These are phyloP conservation scores for Drosophila yooni DNA, from an alignment of 2,888 invertebrate species.

Conservation along the genomic window DNA sequence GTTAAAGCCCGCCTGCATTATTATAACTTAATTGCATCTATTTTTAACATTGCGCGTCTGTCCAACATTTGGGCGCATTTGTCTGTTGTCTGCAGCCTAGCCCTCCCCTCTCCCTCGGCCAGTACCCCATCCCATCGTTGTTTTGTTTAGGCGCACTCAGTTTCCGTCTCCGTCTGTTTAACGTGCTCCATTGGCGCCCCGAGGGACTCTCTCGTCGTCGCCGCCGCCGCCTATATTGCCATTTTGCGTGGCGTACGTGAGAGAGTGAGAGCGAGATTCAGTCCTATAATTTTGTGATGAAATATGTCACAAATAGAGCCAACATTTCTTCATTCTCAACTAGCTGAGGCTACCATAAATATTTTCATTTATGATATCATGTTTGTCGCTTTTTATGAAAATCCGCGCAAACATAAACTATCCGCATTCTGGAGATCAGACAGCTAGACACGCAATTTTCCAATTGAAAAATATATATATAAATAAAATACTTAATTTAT, in stretches of 20 bases:
- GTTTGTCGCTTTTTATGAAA: neutral
- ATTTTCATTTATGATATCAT: neutral
- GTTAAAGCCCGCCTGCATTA: constrained; percentile 60
- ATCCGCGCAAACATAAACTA: neutral
- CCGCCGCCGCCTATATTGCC: constrained; percentile 40
- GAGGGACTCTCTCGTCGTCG: constrained; percentile 32
- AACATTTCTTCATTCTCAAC: neutral
- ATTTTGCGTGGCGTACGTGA: constrained; percentile 39
- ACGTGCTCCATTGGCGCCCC: constrained; percentile 44
- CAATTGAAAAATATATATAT: neutral
- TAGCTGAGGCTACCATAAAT: neutral
- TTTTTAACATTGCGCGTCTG: constrained; percentile 71
- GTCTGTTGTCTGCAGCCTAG: constrained; percentile 28
- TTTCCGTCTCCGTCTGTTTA: constrained; percentile 19
- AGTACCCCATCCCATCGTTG: neutral
- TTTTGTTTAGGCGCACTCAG: neutral
- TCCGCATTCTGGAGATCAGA: neutral
- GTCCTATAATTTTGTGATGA: constrained; percentile 18
- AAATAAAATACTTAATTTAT: neutral
- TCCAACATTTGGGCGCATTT: constrained; percentile 56
- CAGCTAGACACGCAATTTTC: neutral
- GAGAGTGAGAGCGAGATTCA: constrained; percentile 8
- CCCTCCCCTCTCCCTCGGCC: neutral
- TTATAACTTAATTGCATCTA: constrained; percentile 79
- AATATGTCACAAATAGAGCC: constrained; percentile 20